Base-by-base conservation (phyloP, 2,113 vertebrate species). In the Percina caprodes region DNA sequence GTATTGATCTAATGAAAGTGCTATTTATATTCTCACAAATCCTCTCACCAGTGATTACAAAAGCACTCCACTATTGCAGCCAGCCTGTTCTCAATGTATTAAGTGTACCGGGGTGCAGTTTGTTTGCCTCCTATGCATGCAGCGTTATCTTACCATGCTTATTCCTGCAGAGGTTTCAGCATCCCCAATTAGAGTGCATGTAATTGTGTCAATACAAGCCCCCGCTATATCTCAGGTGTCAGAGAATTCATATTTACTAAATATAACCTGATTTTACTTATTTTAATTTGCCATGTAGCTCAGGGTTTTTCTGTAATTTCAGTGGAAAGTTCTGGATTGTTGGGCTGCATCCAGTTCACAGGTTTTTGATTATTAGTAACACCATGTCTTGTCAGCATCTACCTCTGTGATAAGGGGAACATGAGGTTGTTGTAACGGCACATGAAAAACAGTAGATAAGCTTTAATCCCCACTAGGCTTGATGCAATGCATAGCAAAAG, bases 11-110 rank as follows among this genome's bases (percentile, higher is more conserved):
- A 70, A 82, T 86, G 74, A 92, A 90, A 89, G 90, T 71, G 77
- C 82, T 85, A 91, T 93, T 92, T 92, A 91, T 93, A 90, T 90
- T 89, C 86, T 73, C 80, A 78, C 88, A 88, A 90, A 90, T 88
- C 79, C 86, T 91, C 83, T 86, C 89, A 86, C 75, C 73, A 74
- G 80, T 92, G 86, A 93, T 92, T 92, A 88, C 72, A 81, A 89
- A 87, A 86, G 75, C 76, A 82, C 87, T 91, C 67, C 69, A 68
- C 70, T 48, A 66, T 14, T 26, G 59, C 5, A 1, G 61, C 61
- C 7, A 54, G 66, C 74, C 45, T 5, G 6, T 52, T 89, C 73
- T 72, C 69, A 70, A 68, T 85, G 80, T 82, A 69, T 69, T 80
- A 61, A 88, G 65, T 86, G 80, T 65, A 39, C 30, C 66, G 66